phyloP scores from a whole-genome alignment of 2,113 vertebrate genomes.

The Zosterops hypoxanthus region DNA sequence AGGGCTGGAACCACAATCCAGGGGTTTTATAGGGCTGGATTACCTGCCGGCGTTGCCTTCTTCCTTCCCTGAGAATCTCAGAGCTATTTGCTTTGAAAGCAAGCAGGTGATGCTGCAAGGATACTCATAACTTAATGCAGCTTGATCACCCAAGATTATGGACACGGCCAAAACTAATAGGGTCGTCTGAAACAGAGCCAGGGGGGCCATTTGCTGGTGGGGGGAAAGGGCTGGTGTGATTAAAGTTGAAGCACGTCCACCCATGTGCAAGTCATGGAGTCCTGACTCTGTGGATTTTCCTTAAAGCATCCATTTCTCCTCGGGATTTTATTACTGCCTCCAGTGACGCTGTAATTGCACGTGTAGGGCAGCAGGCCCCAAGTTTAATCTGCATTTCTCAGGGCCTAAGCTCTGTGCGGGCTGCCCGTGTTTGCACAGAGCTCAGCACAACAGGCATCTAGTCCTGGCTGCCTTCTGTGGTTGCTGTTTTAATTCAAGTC shows the following conservation, averaged over 20 bases:
- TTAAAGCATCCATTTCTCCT: background rate
- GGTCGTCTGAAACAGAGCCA: background rate
- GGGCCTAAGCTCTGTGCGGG: background rate
- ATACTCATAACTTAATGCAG: background rate
- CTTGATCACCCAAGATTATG: background rate
- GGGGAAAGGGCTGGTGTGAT: background rate
- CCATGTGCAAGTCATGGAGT: background rate
- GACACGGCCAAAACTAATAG: conserved; percentile 33
- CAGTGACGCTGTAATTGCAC: background rate
- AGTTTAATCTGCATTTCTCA: conserved; percentile 17
- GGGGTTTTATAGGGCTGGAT: conserved; percentile 46
- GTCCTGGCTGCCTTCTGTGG: background rate
- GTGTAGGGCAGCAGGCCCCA: background rate
- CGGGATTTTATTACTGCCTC: background rate
- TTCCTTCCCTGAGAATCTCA: background rate
- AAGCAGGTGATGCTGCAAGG: conserved; percentile 23
- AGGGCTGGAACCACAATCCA: background rate
- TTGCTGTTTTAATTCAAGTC: background rate
- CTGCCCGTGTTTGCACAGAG: background rate
- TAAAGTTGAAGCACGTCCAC: background rate
- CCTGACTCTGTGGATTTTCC: background rate
- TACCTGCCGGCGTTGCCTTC: background rate
- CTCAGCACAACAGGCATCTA: background rate
- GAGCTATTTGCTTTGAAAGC: conserved; percentile 39
- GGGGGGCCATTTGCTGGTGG: background rate